Evolutionary conservation across 1,140 invertebrate species (phyloP).

Genomic region (Octopus sinensis): DNA sequence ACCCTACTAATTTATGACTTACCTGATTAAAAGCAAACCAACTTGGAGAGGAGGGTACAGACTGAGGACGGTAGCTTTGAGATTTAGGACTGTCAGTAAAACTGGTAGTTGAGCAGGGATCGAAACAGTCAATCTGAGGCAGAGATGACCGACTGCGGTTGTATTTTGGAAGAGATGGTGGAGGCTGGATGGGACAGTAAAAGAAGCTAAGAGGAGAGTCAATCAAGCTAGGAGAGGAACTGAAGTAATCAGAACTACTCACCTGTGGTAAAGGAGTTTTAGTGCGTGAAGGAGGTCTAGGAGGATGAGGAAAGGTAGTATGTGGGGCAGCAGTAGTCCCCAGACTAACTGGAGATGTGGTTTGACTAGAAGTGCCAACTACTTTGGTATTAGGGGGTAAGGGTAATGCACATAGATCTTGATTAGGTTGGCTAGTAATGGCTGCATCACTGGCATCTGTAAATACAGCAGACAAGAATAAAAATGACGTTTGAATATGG

Average conservation of each 20-base stretch:
- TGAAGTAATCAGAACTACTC: background rate
- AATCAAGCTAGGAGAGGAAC: slow-evolving; percentile 62
- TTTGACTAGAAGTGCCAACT: slow-evolving; percentile 18
- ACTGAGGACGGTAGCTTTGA: background rate
- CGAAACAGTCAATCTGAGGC: too few species aligned
- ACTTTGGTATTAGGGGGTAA: slow-evolving; percentile 13
- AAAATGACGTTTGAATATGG: too few species aligned
- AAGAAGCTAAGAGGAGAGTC: slow-evolving; percentile 74
- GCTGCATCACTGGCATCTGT: slow-evolving; percentile 34
- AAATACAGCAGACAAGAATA: background rate
- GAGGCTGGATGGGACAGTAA: slow-evolving; percentile 32
- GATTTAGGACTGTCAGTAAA: too few species aligned
- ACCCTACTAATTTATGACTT: background rate
- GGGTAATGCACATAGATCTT: slow-evolving; percentile 19
- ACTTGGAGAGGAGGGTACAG: background rate
- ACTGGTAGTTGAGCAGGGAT: too few species aligned
- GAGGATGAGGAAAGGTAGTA: slow-evolving; percentile 22
- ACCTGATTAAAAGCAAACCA: background rate
- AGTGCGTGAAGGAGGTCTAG: slow-evolving; percentile 22
- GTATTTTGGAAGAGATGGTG: background rate
- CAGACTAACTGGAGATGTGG: slow-evolving; percentile 27
- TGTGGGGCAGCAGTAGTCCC: slow-evolving; percentile 17
- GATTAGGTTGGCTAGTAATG: background rate
- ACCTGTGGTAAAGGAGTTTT: slow-evolving; percentile 22
- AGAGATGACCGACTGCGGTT: too few species aligned